These are phyloP conservation scores for Aphidius colemani DNA, from an alignment of 2,888 invertebrate genomes.

Conservation along the genomic window DNA sequence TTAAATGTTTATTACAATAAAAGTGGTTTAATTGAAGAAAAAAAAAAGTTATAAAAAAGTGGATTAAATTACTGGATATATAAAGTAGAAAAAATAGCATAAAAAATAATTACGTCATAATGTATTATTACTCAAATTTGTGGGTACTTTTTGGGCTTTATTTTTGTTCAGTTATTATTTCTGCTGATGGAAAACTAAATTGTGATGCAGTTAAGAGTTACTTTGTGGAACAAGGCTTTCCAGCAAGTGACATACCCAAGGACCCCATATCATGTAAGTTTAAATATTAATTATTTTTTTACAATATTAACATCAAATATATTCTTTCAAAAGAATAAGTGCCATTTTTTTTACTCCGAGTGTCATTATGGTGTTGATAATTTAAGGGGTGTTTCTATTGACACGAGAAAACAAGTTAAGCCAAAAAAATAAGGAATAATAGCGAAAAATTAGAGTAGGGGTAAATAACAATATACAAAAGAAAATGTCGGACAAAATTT, in stretches of 20 bases:
- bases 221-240: slow-evolving; percentile 62
- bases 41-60: background rate
- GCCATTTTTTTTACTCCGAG: too few species aligned
- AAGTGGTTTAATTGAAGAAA: background rate
- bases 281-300: background rate
- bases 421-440: background rate
- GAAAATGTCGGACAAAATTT: background rate
- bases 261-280: slow-evolving; percentile 63
- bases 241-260: slow-evolving; percentile 61
- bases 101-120: background rate
- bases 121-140: slow-evolving; percentile 23
- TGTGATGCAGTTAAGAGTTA: slow-evolving; percentile 62
- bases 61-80: background rate
- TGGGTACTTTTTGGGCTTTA: slow-evolving; percentile 47
- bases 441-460: background rate
- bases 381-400: too few species aligned
- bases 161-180: slow-evolving; percentile 36
- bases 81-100: background rate
- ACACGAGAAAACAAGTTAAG: too few species aligned
- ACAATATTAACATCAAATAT: too few species aligned
- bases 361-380: too few species aligned
- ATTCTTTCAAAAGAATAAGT: too few species aligned
- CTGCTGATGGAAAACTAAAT: slow-evolving; percentile 51
- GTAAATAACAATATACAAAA: slow-evolving; percentile 2
- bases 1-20: background rate